Evolutionary conservation across 37 sponge, comb jelly and placozoan genomes (phyloP).

Genomic region (Beroe forskalii): DNA sequence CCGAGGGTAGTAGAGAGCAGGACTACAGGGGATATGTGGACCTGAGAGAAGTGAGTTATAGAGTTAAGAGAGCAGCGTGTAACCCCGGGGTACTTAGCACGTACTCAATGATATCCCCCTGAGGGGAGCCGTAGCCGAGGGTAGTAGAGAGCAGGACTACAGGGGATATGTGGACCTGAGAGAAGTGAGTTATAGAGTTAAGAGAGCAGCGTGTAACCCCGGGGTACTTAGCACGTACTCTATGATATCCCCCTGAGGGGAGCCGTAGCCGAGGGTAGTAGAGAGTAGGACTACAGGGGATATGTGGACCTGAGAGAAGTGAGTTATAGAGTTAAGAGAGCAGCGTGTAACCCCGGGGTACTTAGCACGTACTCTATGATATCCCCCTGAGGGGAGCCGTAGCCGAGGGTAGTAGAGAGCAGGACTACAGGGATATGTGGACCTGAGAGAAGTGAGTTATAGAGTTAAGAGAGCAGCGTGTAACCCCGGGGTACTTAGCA

Average conservation of each 20-base stretch:
- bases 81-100: neutral
- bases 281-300: conserved; percentile 12
- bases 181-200: neutral
- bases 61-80: neutral
- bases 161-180: conserved; percentile 38
- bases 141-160: neutral
- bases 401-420: neutral
- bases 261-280: neutral
- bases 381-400: conserved; percentile 50
- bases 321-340: neutral
- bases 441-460: conserved; percentile 9
- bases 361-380: conserved; percentile 8
- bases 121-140: conserved; percentile 23
- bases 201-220: neutral
- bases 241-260: conserved; percentile 31
- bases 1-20: neutral
- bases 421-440: conserved; percentile 19
- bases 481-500: neutral
- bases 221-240: conserved; percentile 25
- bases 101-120: conserved; percentile 50
- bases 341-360: neutral
- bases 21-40: conserved; percentile 19
- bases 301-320: conserved; percentile 14
- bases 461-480: too few relatives aligned
- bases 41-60: conserved; percentile 1